Base-by-base conservation (phyloP, 1,140 invertebrate species). In the Zaprionus camerounensis region DNA sequence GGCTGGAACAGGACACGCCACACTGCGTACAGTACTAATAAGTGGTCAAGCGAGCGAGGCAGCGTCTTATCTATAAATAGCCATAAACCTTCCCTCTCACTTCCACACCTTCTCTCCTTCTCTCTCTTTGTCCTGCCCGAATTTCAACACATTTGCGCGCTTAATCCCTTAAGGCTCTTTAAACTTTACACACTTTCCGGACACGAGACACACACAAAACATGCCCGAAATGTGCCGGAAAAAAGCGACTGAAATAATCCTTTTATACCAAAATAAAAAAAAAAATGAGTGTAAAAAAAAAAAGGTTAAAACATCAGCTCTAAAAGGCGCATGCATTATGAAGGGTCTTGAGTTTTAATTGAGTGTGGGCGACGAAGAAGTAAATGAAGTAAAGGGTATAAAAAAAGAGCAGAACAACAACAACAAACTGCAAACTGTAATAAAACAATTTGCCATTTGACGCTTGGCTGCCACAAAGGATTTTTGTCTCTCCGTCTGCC, bases 161-260 rank as follows among this genome's bases (percentile, higher is more conserved):
- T 80, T 91, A 91, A 91, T 91, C 88, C 88, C 88, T 91, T 91
- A 91, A 91, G 88, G 88, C 88, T 91, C 88, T 91, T 91, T 91
- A 88, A 91, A 91, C 88, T 91, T 91, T 88, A 88, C 88, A 91
- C 83, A 91, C 88, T 91, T 91, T 84, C 24, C 55, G 15, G 22
- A 17, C 28, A 26, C 55, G 22, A 26, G 22, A 26, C 15, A 28
- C 11, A 22, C n/a, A 57, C 24, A 74, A 81, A 70, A 88, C 80
- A 76, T 79, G 71, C 53, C 55, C 55, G 24, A 71, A 76, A 71
- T 71, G 46, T 63, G 51, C 57, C 31, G 24, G 44, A 53, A 71
- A 77, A 71, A 76, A 76, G 59, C 62, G 80, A 61, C 72, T 67
- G 59, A 90, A 88, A 71, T 85, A 88, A 88, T 88, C 84, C 83